Base-by-base conservation (phyloP, 2,888 invertebrate species). In the Lampropteryx suffumata region DNA sequence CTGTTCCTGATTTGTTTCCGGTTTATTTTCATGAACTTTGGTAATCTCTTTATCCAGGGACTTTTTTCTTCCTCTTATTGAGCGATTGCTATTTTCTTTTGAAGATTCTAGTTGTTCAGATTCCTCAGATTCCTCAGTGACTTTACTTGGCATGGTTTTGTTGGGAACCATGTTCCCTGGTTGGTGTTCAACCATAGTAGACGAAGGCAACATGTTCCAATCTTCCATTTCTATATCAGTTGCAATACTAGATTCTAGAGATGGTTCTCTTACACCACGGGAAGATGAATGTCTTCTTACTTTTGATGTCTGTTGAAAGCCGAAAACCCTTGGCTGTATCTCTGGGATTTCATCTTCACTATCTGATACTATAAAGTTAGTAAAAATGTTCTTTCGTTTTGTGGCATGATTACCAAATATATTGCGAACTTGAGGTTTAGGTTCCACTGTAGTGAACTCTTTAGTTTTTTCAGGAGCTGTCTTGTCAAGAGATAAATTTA, bases 121-220 rank as follows among this genome's bases (percentile, higher is more conserved):
- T 39, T 52, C 51, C 13, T 21, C 21, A 37, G 44, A 30, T 39
- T 52, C 51, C 13, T 47, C 50, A 34, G 29, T 29, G 43, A 36
- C 36, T 39, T 50, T 47, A 17, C 40, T 44, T n/a, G 37, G 26
- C n/a, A 7, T 6, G 7, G 3, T 46, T 48, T 43, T 48, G 14
- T 34, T 35, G 0, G 11, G 53, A 12, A 67, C 57, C 46, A 67
- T 66, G 6, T 68, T 69, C 61, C 84, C 74, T 4, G 79, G 49
- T 55, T 83, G 79, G 48, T 78, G 71, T 21, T 82, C 89, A 44
- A 90, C 73, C 84, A 90, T 82, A 27, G 90, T 90, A 5, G 90
- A 90, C 13, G 90, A 90, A 17, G 90, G 87, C 6, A 90, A 56
- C 9, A 75, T 68, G 43, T 71, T 77, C 83, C 87, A 86, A 28